Evolutionary conservation across 92 coral and sea anemone species (phyloP), one percentile per base, ranked within the genome.

Genomic region (Phymanthus crucifer): DNA sequence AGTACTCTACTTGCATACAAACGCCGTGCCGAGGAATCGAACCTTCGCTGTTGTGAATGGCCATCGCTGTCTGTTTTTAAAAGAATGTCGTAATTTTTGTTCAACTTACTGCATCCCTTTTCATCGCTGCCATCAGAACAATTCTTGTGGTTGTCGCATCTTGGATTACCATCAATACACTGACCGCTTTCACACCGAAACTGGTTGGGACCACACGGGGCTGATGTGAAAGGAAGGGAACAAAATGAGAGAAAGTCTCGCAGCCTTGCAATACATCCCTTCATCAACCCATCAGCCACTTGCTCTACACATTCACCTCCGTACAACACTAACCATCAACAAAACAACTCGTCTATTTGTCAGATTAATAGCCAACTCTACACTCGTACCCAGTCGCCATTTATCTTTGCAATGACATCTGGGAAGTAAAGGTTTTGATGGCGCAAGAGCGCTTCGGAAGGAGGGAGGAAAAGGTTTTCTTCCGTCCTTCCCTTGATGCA

Each of bases 141-240:
- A 45, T 83, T 77, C 47, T 52, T 76, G 61, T 68, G 70, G 48
- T 69, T 70, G 27, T 83, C 82, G 33, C 87, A 83, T 23, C 34
- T 75, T 8, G 78, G 78, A 33, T 87, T 40, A 23, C 32, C 75
- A 38, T 79, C 85, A 34, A 94, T 85, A 54, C 98, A 94, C 78
- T 78, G 80, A 36, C 97, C 90, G n/a, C 92, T 87, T 19, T 52
- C 88, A 57, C 98, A 92, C 5, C 73, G 72, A 34, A 83, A 82
- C 52, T 92, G 87, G 52, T 69, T 74, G 6, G 79, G 84, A 26
- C 66, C 35, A 66, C 98, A 94, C 1, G 89, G 86, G 5, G 93
- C 94, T 84, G 89, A 33, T 32, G 56, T 3, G 61, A 52, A 52
- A 52, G 61, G 61, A 52, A 52, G 61, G 21, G 4, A 52, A 52